Evolutionary conservation across 1,140 invertebrate species (phyloP).

Genomic region (Listronotus bonariensis): DNA sequence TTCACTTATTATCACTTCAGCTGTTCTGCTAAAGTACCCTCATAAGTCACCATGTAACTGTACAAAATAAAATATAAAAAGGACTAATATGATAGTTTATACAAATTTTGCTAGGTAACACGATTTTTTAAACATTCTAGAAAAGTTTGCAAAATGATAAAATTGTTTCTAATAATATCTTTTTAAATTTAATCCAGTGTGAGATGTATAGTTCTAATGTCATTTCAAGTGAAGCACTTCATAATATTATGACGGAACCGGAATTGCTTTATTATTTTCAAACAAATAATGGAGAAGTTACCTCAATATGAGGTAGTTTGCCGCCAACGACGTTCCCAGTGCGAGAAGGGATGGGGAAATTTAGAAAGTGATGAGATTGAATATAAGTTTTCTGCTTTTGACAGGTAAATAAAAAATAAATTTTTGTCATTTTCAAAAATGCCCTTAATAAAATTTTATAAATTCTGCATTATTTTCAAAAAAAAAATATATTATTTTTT

Average conservation of each 20-base stretch:
- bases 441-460: too few species aligned
- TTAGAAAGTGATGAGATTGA: slow-evolving; percentile 34
- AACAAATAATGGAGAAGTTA: slow-evolving; percentile 36
- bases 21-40: slow-evolving; percentile 26
- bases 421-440: too few species aligned
- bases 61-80: slow-evolving; percentile 27
- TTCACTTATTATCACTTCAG: slow-evolving; percentile 30
- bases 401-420: slow-evolving; percentile 37
- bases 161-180: background rate
- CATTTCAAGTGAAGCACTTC: slow-evolving; percentile 22
- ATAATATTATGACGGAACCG: slow-evolving; percentile 41
- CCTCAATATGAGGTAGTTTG: slow-evolving; percentile 50
- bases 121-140: too few species aligned
- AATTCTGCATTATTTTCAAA: too few species aligned
- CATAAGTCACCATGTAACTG: slow-evolving; percentile 35
- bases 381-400: slow-evolving; percentile 47
- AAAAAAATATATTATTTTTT: too few species aligned
- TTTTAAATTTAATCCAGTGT: slow-evolving; percentile 1
- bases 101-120: too few species aligned
- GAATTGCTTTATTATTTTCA: slow-evolving; percentile 50
- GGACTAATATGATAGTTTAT: background rate
- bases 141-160: slow-evolving; percentile 13
- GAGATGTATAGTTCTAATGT: slow-evolving; percentile 13
- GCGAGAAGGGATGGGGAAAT: slow-evolving; percentile 18
- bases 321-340: slow-evolving; percentile 33